phyloP scores from a whole-genome alignment of 2,113 vertebrate genomes.

The Artemisiospiza belli region DNA sequence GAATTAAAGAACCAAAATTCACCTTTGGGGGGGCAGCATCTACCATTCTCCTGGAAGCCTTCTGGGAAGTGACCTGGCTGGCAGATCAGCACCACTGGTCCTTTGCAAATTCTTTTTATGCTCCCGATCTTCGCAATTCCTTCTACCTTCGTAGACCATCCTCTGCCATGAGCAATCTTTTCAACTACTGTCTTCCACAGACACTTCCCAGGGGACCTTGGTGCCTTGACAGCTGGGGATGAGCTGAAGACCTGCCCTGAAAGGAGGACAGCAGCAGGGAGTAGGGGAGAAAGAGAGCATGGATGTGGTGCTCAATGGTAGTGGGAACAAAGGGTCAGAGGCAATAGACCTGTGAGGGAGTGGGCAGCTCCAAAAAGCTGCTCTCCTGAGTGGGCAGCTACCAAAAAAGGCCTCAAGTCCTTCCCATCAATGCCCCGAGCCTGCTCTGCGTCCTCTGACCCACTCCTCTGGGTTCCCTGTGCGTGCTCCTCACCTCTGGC shows the following conservation, averaged over 20 bases:
- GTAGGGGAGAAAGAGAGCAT: neutral
- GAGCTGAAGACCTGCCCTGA: neutral
- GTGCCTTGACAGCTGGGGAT: neutral
- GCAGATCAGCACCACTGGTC: neutral
- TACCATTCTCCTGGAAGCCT: neutral
- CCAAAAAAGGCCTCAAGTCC: neutral
- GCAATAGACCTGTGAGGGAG: accelerated
- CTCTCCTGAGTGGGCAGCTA: accelerated
- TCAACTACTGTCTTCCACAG: neutral
- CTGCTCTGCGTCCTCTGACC: accelerated
- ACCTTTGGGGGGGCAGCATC: too few relatives aligned
- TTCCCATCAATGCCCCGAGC: accelerated
- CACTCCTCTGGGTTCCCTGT: accelerated
- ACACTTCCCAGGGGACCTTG: neutral
- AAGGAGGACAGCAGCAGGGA: neutral
- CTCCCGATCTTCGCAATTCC: accelerated
- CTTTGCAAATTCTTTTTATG: neutral
- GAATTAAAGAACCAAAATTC: neutral
- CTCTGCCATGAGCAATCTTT: neutral
- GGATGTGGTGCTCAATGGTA: accelerated
- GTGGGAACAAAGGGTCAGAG: neutral
- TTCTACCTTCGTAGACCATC: neutral
- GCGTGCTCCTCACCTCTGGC: neutral
- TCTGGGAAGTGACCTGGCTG: neutral
- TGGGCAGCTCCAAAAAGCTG: neutral